These are phyloP conservation scores for Apogon talboti DNA, from an alignment of 2,797 vertebrate genomes.

Conservation along the genomic window DNA sequence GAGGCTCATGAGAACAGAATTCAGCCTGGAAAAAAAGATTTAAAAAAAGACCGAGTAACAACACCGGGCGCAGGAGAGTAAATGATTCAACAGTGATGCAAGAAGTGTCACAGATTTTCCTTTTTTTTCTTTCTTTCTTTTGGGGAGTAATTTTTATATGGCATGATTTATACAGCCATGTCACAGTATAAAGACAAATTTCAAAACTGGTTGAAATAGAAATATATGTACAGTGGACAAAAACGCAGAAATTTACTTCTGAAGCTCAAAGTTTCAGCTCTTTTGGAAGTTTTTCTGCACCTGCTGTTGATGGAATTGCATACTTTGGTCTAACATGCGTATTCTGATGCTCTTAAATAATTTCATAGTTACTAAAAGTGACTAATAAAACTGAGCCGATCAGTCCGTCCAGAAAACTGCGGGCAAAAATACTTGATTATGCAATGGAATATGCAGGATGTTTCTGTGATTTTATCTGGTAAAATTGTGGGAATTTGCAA, in stretches of 20 bases:
- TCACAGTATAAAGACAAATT: not conserved
- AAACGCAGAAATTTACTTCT: slow-evolving; percentile 37
- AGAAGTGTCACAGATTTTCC: slow-evolving; percentile 16
- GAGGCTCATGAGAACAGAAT: slow-evolving; percentile 20
- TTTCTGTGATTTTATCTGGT: no score
- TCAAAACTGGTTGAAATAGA: not conserved
- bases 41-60: not conserved
- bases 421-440: no score
- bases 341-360: slow-evolving; percentile 4
- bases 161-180: not conserved
- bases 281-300: slow-evolving; percentile 8
- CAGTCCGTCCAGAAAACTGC: no score
- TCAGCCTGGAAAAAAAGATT: slow-evolving; percentile 8
- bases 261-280: slow-evolving; percentile 33
- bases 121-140: no score
- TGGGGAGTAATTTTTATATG: no score
- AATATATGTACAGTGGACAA: not conserved
- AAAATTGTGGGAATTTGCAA: no score
- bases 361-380: slow-evolving; percentile 4
- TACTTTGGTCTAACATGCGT: slow-evolving; percentile 16
- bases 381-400: no score
- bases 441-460: no score
- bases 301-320: slow-evolving; percentile 16
- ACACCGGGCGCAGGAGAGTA: not conserved
- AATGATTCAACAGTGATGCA: slow-evolving; percentile 49